Percentiles rank a stretch among this genome's conserved stretches.
These are phyloP conservation scores for Panagrolaimus sp. DNA, from an alignment of 1,140 invertebrate species.

Conservation along the genomic window DNA sequence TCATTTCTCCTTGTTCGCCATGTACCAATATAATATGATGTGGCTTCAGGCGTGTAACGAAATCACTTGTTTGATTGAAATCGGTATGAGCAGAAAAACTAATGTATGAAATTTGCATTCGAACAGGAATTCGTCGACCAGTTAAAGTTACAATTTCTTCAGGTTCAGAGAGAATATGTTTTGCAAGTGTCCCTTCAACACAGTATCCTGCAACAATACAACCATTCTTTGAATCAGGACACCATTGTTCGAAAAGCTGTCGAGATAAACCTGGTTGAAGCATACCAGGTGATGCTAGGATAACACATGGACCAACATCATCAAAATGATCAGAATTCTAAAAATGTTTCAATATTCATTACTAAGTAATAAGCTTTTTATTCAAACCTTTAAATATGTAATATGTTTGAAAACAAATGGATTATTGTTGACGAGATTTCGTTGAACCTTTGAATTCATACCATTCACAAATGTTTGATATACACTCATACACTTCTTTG, in stretches of 20 bases:
- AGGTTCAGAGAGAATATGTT: conserved; percentile 87
- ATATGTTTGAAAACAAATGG: conserved; percentile 99
- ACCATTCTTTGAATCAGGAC: conserved; percentile 70
- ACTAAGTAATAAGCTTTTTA: background rate
- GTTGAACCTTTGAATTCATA: conserved; percentile 93
- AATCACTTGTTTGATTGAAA: conserved; percentile 96
- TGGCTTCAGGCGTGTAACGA: conserved; percentile 84
- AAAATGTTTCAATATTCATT: conserved; percentile 32
- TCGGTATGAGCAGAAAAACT: conserved; percentile 99
- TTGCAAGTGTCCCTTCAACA: conserved; percentile 95
- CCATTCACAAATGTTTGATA: conserved; percentile 99
- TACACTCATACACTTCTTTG: conserved; percentile 99
- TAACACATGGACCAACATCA: conserved; percentile 95
- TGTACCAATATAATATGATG: conserved; percentile 94
- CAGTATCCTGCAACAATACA: conserved; percentile 98
- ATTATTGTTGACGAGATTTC: conserved; percentile 95
- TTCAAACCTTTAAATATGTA: conserved; percentile 81
- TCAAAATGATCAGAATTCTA: conserved; percentile 98
- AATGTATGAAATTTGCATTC: conserved; percentile 93
- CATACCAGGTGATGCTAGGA: conserved; percentile 99
- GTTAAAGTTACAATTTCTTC: conserved; percentile 91
- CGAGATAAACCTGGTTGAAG: conserved; percentile 96
- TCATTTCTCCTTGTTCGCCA: conserved; percentile 98
- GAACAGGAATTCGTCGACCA: conserved; percentile 88
- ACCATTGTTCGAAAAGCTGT: conserved; percentile 98